A percentile compares a stretch with the other conserved stretches of the same genome.
phyloP scores from a whole-genome alignment of 2,113 vertebrate species.

The Pterocles burchelli region DNA sequence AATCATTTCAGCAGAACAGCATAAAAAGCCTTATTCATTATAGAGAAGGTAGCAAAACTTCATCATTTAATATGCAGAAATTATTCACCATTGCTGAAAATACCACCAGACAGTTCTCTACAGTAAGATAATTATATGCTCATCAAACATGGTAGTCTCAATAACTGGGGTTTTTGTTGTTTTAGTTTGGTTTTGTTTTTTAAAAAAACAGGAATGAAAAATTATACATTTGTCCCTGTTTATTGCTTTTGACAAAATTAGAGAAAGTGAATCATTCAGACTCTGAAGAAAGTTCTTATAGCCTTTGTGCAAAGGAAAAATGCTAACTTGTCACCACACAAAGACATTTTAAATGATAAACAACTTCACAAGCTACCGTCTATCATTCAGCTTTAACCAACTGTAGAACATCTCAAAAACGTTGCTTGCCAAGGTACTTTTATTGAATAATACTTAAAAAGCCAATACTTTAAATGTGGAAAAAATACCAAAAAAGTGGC shows the following conservation, averaged over 20 bases:
- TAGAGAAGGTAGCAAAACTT: not conserved
- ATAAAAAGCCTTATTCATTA: not conserved
- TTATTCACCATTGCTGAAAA: not conserved
- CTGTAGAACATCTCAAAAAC: not conserved
- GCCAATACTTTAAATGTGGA: not conserved
- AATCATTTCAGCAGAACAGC: not conserved
- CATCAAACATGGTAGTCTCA: not conserved
- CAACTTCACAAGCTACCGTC: not conserved
- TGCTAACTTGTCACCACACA: not conserved
- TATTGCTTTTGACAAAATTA: not conserved
- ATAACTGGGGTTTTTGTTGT: not conserved
- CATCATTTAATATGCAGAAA: not conserved
- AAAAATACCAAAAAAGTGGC: not conserved
- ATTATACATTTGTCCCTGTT: not conserved
- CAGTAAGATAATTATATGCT: not conserved
- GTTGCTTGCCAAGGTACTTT: not conserved
- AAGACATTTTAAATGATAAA: slow-evolving; percentile 2
- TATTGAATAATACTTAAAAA: not conserved
- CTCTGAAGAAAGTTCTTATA: not conserved
- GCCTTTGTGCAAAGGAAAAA: not conserved
- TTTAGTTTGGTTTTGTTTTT: not conserved
- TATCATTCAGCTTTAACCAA: not conserved
- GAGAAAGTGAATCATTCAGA: not conserved
- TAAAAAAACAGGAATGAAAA: not conserved
- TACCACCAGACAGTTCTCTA: not conserved